Percentiles rank a stretch among this genome's conserved stretches.
Evolutionary conservation across 2,888 invertebrate genomes (phyloP).

Genomic region (Epinotia demarniana): DNA sequence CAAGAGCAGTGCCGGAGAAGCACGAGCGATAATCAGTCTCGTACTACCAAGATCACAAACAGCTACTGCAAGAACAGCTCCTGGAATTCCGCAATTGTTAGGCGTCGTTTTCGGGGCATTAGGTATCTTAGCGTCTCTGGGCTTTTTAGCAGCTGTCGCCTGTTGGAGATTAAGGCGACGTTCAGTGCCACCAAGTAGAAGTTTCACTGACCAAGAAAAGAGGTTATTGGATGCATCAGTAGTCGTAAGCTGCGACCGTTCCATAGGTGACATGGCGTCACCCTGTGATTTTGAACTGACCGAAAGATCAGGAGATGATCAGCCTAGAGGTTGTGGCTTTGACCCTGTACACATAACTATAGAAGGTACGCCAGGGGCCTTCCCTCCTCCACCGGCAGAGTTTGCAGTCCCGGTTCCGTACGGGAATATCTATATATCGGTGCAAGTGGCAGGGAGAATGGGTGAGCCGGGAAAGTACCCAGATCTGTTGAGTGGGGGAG

Average conservation of each 20-base stretch:
- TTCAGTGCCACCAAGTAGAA: constrained; percentile 87
- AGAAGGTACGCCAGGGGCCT: constrained; percentile 81
- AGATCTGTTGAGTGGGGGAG: constrained; percentile 86
- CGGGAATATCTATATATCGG: constrained; percentile 94
- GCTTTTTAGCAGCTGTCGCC: constrained; percentile 82
- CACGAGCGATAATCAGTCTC: constrained; percentile 85
- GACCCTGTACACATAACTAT: constrained; percentile 87
- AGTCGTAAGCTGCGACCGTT: constrained; percentile 86
- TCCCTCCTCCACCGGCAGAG: constrained; percentile 82
- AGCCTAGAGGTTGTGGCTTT: constrained; percentile 78
- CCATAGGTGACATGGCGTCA: constrained; percentile 87
- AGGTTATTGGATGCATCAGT: constrained; percentile 92
- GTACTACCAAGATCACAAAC: constrained; percentile 86
- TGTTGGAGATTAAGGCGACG: constrained; percentile 89
- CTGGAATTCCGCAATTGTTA: constrained; percentile 89
- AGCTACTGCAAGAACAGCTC: constrained; percentile 90
- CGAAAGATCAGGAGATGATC: constrained; percentile 76
- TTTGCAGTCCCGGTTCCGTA: constrained; percentile 83
- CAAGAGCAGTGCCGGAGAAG: constrained; percentile 87
- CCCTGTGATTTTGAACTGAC: constrained; percentile 82
- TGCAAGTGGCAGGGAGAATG: constrained; percentile 87
- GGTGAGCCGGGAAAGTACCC: constrained; percentile 86
- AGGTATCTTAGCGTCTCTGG: constrained; percentile 87
- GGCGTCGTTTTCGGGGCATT: constrained; percentile 90
- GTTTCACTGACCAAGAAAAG: constrained; percentile 95